Base-by-base conservation (phyloP, 2,113 vertebrate genomes). In the Dasyprocta punctata region DNA sequence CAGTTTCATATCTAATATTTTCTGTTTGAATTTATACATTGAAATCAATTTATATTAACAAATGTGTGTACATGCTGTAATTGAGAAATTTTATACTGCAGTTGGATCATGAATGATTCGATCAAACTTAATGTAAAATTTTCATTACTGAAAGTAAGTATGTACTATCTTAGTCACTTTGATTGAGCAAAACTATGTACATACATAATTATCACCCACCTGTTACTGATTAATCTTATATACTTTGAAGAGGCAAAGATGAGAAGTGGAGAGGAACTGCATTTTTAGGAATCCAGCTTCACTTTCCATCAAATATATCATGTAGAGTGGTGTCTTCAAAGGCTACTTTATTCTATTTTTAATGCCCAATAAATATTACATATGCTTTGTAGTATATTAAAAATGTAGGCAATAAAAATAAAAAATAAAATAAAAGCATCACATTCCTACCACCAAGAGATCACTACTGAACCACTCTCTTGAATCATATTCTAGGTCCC, bases 261-360 rank as follows among this genome's bases (percentile, higher is more conserved):
- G 71, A 96, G 86, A 82, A 67, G 49, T 97, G 83, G 65, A 97
- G 65, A 91, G 97, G 97, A 98, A 92, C 85, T 96, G 41, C 84
- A 47, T 96, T 82, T 2, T 78, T 97, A 97, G 97, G 93, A 98
- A 97, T 98, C 89, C 90, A 98, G 90, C 65, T 77, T 98, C 96
- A 98, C 92, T 98, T 98, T 90, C 30, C 33, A 84, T 63, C 24
- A 86, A 89, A 92, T 91, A 54, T 33, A 26, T 58, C n/a, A n/a
- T 82, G 65, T 96, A 97, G 98, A 98, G 75, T 97, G 89, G 96
- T 98, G 80, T 97, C 97, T 95, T 98, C 92, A 97, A 98, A 98
- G 98, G 94, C 97, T 89, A 91, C 95, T 97, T 97, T 63, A 71
- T 91, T 95, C 71, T 86, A 71, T 77, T 92, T 96, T 96, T 30